Evolutionary conservation across 2,113 vertebrate genomes (phyloP).

Genomic region (Phylloscopus trochilus): DNA sequence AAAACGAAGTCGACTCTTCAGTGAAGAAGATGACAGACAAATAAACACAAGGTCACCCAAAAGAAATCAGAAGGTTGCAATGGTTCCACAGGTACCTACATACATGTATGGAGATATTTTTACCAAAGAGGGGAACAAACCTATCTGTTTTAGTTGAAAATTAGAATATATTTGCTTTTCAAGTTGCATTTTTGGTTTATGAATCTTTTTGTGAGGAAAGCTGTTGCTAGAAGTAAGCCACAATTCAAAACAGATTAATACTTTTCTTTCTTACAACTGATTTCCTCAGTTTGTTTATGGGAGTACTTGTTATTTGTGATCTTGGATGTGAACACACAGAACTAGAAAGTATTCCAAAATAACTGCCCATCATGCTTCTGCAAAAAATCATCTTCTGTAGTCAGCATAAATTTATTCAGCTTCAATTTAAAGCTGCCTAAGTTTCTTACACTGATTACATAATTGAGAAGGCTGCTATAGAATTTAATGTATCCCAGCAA

Average conservation of each 20-base stretch:
- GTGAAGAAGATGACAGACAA: constrained; percentile 89
- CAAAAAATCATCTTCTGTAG: background rate
- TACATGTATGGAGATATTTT: constrained; percentile 6
- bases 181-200: background rate
- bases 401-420: background rate
- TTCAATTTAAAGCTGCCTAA: background rate
- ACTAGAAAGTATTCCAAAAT: background rate
- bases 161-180: background rate
- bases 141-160: background rate
- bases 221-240: background rate
- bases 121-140: background rate
- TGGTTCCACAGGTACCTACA: constrained; percentile 85
- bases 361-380: background rate
- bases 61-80: constrained; percentile 89
- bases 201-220: constrained; percentile 10
- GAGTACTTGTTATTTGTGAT: background rate
- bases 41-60: constrained; percentile 89
- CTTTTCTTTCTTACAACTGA: background rate
- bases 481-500: background rate
- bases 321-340: background rate
- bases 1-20: constrained; percentile 91
- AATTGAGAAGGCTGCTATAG: background rate
- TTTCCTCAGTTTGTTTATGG: background rate
- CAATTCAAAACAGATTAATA: background rate
- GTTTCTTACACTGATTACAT: background rate